phyloP scores from a whole-genome alignment of 2,888 invertebrate genomes.

The Dryococelus australis region DNA sequence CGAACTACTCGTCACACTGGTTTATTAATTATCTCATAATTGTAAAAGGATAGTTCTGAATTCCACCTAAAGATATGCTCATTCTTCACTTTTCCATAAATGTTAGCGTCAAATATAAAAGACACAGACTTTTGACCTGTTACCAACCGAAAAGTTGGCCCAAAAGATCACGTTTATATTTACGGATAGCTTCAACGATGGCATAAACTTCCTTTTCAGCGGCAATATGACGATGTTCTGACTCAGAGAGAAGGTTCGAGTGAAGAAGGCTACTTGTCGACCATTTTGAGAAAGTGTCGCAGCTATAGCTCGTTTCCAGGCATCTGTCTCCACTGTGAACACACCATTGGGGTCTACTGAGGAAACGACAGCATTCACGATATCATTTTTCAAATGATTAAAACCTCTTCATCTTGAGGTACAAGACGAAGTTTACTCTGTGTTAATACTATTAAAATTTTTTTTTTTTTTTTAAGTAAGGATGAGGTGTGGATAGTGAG shows the following conservation, averaged over 20 bases:
- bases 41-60: not conserved
- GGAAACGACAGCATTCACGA: not conserved
- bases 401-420: not conserved
- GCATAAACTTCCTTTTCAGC: slow-evolving; percentile 24
- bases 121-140: not conserved
- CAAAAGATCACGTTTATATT: not conserved
- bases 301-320: slow-evolving; percentile 41
- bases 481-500: not conserved
- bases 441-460: not conserved
- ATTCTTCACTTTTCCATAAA: slow-evolving; percentile 25
- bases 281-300: slow-evolving; percentile 41
- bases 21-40: slow-evolving; percentile 5
- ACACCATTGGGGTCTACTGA: not conserved
- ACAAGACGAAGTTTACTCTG: not conserved
- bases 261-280: slow-evolving; percentile 37
- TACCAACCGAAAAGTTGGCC: not conserved
- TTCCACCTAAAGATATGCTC: not conserved
- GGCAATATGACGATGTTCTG: not conserved
- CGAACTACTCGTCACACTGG: not conserved
- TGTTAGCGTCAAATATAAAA: not conserved
- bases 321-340: slow-evolving; percentile 44
- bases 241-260: not conserved
- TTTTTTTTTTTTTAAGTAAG: slow-evolving; percentile 23
- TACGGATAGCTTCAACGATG: slow-evolving; percentile 4
- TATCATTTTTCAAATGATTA: not conserved